Base-by-base conservation (phyloP, 2,888 invertebrate genomes). In the Phanerotoma sp. region DNA sequence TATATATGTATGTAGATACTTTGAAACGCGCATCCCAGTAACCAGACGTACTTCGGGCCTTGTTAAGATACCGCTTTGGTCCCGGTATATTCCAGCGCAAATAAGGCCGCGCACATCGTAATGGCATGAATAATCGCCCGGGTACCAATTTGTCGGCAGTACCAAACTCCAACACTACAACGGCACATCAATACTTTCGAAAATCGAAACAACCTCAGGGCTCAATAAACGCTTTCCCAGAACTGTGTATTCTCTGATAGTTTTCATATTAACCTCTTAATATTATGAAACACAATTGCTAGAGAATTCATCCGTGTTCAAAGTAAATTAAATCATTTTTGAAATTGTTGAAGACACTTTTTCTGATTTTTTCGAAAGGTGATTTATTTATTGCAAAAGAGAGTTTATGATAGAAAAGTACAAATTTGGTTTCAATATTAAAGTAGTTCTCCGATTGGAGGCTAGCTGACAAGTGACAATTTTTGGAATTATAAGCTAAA, bases 111-210 rank as follows among this genome's bases (percentile, higher is more conserved):
- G 56, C 56, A 58, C 58, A 59, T 55, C 59, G 62, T 61, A 62
- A 61, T 62, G 62, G 57, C 61, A 62, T 62, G 62, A 61, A 62
- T 62, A 62, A 62, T 62, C 61, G 59, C 37, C 59, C 55, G 59
- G 59, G 59, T 61, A 62, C 62, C 62, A 62, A 62, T 62, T 62
- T 62, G 62, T 59, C 52, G 51, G 52, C 57, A 52, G 47, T 47
- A 47, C 41, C 18, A 9, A 22, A 40, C 25, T 42, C 3, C 13
- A 4, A 46, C 13, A n/a, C 4, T 21, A 47, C 18, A 48, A 18
- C 25, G 30, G 30, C 40, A 21, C 28, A 20, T 52, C 46, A 21
- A 38, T 40, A 35, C 40, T 21, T 38, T 38, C 28, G 48, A 46
- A 44, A 52, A 52, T 45, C 45, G 52, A 45, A 52, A 52, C 15